Base-by-base conservation (phyloP, 2,888 invertebrate species). In the Diaprepes abbreviatus region DNA sequence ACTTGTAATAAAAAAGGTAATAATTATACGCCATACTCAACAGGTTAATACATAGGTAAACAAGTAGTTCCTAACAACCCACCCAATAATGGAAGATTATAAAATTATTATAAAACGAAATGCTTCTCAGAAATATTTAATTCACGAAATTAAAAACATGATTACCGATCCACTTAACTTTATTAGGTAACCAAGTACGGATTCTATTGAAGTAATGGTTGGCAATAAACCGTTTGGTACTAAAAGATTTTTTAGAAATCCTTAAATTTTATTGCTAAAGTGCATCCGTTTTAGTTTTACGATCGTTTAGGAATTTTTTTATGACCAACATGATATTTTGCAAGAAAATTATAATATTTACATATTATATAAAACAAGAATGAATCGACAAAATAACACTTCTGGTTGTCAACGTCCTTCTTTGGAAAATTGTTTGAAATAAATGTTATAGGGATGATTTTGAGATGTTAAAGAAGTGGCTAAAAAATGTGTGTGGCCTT, bases 81-180 rank as follows among this genome's bases (percentile, higher is more conserved):
- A 12, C 1, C 12, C 10, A 43, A 5, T n/a, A n/a, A 45, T 12
- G n/a, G 24, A 24, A 45, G 3, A 45, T 45, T 45, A 45, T 45
- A 45, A 45, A 24, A 45, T 12, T 4, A n/a, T n/a, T n/a, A 24
- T 45, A 45, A 45, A 45, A 24, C 24, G 24, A 45, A 45, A 45
- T 12, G 45, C 6, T 45, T 45, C 45, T n/a, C 24, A 45, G 45
- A 45, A 45, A 45, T 24, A 45, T 12, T 24, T 19, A 3, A 45
- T 24, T 45, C 12, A 24, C 24, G n/a, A 12, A 24, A 45, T 24
- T 12, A 24, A 45, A 9, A 21, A 6, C 2, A 45, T 45, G 19
- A 43, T 43, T 45, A 24, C 45, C 24, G 45, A 19, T 45, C 24
- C 24, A 45, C 45, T 45, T 45, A 24, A 43, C 12, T 24, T 45